Evolutionary conservation across 2,888 invertebrate genomes (phyloP).

Genomic region (Agrochola litura): DNA sequence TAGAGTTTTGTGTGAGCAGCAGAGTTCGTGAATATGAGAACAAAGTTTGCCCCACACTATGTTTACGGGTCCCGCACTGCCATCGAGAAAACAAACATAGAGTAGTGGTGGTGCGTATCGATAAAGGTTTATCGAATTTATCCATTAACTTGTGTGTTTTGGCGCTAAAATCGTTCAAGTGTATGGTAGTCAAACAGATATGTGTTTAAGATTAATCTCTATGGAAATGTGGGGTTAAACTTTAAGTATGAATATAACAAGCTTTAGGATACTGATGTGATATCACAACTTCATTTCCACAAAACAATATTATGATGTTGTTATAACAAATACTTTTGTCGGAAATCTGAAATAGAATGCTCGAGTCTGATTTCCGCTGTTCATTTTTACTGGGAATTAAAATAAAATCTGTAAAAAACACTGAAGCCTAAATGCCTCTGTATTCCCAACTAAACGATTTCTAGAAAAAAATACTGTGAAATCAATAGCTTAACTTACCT

Average conservation of each 20-base stretch:
- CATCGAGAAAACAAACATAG: conserved; percentile 71
- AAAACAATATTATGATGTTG: no score
- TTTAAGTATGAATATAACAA: conserved; percentile 37
- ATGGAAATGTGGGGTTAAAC: conserved; percentile 64
- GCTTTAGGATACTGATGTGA: background rate
- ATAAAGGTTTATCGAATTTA: conserved; percentile 71
- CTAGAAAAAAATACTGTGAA: no score
- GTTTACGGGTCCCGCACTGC: conserved; percentile 68
- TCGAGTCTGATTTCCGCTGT: background rate
- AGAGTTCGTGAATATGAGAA: conserved; percentile 43
- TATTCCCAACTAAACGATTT: background rate
- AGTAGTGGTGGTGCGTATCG: conserved; percentile 63
- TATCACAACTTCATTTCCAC: no score
- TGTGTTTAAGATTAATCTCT: conserved; percentile 69
- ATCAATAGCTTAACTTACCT: no score
- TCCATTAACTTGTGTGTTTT: conserved; percentile 64
- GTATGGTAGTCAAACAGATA: conserved; percentile 65
- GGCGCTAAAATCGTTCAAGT: conserved; percentile 61
- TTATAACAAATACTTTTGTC: no score
- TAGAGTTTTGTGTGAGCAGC: conserved; percentile 49
- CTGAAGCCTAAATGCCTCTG: no score
- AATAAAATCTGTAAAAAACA: background rate
- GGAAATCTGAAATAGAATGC: background rate
- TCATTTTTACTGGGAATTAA: background rate
- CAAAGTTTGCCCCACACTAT: conserved; percentile 63